These are phyloP conservation scores for Heliconius hermathena DNA, from an alignment of 1,140 invertebrate genomes.

Conservation along the genomic window DNA sequence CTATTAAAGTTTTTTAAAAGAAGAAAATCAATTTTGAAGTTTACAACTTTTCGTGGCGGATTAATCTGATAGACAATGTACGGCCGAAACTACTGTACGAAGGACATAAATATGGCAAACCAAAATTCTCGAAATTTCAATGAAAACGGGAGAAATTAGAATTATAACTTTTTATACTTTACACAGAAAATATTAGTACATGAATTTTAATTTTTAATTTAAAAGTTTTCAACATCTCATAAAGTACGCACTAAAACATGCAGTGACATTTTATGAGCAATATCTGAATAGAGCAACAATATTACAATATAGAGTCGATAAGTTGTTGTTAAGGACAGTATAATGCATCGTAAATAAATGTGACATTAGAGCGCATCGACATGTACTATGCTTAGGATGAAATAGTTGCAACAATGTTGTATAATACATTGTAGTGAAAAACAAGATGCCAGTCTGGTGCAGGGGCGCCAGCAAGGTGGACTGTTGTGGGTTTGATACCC, in stretches of 20 bases:
- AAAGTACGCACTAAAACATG: not conserved
- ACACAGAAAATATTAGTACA: no score
- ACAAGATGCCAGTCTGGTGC: no score
- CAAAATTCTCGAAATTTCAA: no score
- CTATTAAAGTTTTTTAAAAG: conserved; percentile 11
- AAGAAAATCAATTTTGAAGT: conserved; percentile 11
- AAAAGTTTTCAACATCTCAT: not conserved
- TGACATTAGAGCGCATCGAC: not conserved
- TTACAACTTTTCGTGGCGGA: not conserved
- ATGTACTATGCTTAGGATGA: not conserved
- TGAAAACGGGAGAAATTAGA: no score
- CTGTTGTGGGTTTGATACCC: no score
- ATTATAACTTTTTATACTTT: no score
- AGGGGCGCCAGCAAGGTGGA: no score
- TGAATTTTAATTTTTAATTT: not conserved
- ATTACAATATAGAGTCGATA: not conserved
- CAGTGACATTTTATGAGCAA: not conserved
- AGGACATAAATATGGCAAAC: no score
- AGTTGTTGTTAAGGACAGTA: not conserved
- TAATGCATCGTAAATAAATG: not conserved
- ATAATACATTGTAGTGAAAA: no score
- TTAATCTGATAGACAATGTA: not conserved
- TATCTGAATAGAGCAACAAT: not conserved
- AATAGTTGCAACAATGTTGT: not conserved
- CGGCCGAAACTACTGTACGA: no score